Percentiles rank a stretch among this genome's conserved stretches.
These are phyloP conservation scores for Lithophane semibrunnea DNA, from an alignment of 2,888 invertebrate species.

Conservation along the genomic window DNA sequence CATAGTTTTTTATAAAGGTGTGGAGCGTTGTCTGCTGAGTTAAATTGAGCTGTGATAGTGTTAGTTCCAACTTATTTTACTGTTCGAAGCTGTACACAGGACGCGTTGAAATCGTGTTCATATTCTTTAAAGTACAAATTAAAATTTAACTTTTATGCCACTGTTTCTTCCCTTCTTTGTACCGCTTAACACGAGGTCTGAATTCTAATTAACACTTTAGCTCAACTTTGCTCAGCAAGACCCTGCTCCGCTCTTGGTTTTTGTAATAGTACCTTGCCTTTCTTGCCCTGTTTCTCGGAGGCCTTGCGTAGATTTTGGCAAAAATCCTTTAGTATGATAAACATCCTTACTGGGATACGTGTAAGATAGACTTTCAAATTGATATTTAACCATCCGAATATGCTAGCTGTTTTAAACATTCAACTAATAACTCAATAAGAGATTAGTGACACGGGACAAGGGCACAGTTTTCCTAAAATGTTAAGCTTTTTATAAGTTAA, in stretches of 20 bases:
- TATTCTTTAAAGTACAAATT: background rate
- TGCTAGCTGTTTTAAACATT: background rate
- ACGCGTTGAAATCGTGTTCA: background rate
- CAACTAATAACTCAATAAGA: background rate
- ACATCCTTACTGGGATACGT: background rate
- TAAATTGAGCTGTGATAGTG: background rate
- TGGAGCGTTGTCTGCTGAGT: conserved; percentile 9
- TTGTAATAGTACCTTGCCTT: background rate
- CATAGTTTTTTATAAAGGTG: background rate
- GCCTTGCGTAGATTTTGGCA: conserved; percentile 16
- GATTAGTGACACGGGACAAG: background rate
- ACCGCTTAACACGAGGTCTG: background rate
- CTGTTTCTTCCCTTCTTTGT: conserved; percentile 22
- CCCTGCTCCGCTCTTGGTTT: background rate
- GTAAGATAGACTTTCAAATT: background rate
- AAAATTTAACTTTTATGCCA: background rate
- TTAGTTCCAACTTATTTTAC: conserved; percentile 15
- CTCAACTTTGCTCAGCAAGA: conserved; percentile 13
- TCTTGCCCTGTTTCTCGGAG: background rate
- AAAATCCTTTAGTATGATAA: background rate
- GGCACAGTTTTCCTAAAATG: background rate
- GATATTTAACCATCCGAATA: background rate
- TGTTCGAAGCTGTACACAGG: conserved; percentile 5
- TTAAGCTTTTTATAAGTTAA: background rate
- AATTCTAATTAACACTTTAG: background rate